These are phyloP conservation scores for Archocentrus centrarchus DNA, from an alignment of 2,113 vertebrate genomes.

Conservation along the genomic window DNA sequence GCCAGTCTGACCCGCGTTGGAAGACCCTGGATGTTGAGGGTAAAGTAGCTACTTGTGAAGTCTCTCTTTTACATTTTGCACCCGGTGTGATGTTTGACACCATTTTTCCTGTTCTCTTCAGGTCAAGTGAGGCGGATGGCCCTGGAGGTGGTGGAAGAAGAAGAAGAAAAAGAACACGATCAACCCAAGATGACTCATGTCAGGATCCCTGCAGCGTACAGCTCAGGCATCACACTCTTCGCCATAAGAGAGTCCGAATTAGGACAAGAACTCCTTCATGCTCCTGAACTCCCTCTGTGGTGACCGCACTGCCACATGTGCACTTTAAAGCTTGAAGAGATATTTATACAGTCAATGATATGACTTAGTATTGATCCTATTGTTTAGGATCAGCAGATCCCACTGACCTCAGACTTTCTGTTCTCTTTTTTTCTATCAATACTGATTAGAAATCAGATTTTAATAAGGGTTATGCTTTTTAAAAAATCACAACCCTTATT, in stretches of 20 bases:
- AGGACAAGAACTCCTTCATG: constrained; percentile 65
- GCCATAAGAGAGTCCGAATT: constrained; percentile 53
- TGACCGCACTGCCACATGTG: background rate
- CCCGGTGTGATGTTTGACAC: background rate
- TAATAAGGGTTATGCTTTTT: too few species aligned
- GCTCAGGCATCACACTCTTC: constrained; percentile 80
- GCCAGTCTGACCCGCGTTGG: constrained; percentile 67
- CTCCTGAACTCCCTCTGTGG: constrained; percentile 71
- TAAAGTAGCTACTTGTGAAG: constrained; percentile 16
- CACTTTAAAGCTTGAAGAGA: background rate
- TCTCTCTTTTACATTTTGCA: background rate
- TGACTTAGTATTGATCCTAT: background rate
- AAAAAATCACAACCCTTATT: background rate
- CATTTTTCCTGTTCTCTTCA: constrained; percentile 6
- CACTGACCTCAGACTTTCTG: background rate
- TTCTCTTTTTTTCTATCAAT: background rate
- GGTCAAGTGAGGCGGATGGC: constrained; percentile 77
- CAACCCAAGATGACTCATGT: constrained; percentile 61
- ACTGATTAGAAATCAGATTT: background rate
- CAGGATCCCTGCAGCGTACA: constrained; percentile 79
- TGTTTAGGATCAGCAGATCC: background rate
- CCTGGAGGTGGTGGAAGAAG: constrained; percentile 54
- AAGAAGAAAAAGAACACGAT: constrained; percentile 9
- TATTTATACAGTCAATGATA: constrained; percentile 1
- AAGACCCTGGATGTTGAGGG: constrained; percentile 76